A percentile compares a stretch with the other conserved stretches of the same genome.
phyloP scores from a whole-genome alignment of 2,113 vertebrate species.

The Struthidea cinerea region DNA sequence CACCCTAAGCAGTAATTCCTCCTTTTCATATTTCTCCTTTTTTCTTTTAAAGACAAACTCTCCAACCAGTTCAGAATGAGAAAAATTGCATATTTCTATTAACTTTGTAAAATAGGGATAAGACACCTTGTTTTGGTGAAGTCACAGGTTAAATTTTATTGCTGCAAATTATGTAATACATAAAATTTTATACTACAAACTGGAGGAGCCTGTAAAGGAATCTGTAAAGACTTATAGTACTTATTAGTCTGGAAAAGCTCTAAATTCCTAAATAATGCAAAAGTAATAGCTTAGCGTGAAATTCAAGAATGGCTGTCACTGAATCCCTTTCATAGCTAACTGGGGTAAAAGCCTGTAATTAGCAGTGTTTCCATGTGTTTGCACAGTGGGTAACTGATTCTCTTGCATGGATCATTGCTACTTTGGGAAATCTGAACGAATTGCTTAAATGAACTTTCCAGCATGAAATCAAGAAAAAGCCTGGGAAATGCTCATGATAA shows the following conservation, averaged over 20 bases:
- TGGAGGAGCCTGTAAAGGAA: not conserved
- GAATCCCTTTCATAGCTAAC: not conserved
- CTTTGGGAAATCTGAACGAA: not conserved
- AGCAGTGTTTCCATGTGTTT: not conserved
- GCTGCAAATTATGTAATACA: not conserved
- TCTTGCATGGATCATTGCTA: not conserved
- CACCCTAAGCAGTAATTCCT: not conserved
- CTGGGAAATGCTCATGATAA: not conserved
- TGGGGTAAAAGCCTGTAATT: constrained; percentile 21
- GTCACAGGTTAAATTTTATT: not conserved
- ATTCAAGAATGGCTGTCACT: not conserved
- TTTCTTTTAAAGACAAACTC: not conserved
- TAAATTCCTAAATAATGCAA: constrained; percentile 12
- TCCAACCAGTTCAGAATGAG: not conserved
- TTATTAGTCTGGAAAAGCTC: not conserved
- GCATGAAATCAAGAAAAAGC: not conserved
- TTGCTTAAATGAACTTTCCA: not conserved
- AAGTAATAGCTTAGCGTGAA: not conserved
- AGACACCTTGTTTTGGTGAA: not conserved
- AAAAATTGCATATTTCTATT: not conserved
- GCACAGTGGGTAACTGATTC: not conserved
- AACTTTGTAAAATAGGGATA: not conserved
- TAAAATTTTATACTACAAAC: not conserved
- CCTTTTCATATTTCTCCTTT: not conserved
- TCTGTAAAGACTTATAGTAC: not conserved